phyloP scores from a whole-genome alignment of 2,888 invertebrate genomes.

The Spilosoma lubricipeda region DNA sequence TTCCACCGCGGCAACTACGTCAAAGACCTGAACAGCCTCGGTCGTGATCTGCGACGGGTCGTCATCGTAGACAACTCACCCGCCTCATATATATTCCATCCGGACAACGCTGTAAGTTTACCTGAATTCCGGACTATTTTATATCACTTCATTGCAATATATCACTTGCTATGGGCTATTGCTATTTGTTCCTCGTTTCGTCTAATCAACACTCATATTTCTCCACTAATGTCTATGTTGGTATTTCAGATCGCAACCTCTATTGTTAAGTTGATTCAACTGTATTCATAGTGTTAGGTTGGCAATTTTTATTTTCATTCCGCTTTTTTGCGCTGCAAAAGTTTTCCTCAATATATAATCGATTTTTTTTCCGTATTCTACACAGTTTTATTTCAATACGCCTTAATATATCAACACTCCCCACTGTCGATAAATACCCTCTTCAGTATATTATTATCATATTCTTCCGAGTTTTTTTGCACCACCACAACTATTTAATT shows the following conservation, averaged over 20 bases:
- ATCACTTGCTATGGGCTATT: neutral
- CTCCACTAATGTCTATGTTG: no score
- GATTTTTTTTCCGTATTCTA: no score
- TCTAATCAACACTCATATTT: no score
- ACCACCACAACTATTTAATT: neutral
- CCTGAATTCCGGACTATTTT: neutral
- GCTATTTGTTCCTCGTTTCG: neutral
- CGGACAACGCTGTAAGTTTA: constrained; percentile 98
- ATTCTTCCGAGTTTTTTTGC: neutral
- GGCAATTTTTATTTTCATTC: no score
- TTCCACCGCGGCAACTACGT: constrained; percentile 99
- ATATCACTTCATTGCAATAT: neutral
- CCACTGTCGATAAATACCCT: neutral
- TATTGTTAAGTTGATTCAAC: no score
- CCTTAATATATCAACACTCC: no score
- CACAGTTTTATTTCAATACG: no score
- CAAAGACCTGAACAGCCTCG: constrained; percentile 99
- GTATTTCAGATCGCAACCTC: no score
- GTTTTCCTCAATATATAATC: no score
- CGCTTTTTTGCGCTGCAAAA: no score
- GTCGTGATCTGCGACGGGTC: constrained; percentile 97
- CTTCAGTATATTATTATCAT: neutral
- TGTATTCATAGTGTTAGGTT: no score
- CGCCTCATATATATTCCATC: constrained; percentile 99
- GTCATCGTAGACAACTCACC: constrained; percentile 99